phyloP scores from a whole-genome alignment of 2,113 vertebrate genomes.

The Tyto alba region DNA sequence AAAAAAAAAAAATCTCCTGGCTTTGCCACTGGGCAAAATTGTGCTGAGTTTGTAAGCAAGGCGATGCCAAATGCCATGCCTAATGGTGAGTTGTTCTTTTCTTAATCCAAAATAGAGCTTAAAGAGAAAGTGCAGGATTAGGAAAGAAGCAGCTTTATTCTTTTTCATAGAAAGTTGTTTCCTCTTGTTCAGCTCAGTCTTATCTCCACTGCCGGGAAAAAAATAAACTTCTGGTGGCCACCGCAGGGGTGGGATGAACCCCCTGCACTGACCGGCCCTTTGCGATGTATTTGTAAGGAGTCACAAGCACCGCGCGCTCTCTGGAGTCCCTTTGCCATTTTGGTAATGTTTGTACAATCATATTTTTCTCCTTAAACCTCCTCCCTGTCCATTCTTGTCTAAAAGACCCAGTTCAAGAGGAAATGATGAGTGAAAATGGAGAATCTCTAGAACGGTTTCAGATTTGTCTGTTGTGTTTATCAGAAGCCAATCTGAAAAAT shows the following conservation, averaged over 20 bases:
- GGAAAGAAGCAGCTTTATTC: constrained; percentile 6
- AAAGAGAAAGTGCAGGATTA: constrained; percentile 28
- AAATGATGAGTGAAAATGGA: not conserved
- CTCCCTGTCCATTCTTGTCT: not conserved
- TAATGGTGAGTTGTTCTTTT: not conserved
- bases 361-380: not conserved
- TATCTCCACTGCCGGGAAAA: accelerated
- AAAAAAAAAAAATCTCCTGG: not conserved
- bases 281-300: accelerated
- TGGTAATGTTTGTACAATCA: not conserved
- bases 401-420: not conserved
- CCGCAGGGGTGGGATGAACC: not conserved
- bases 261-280: accelerated
- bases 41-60: not conserved
- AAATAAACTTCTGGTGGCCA: not conserved
- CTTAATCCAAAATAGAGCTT: constrained; percentile 38
- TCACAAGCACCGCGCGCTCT: accelerated
- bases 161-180: not conserved
- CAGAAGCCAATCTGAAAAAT: not conserved
- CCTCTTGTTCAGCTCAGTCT: not conserved
- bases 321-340: not conserved
- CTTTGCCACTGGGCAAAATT: not conserved
- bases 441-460: not conserved
- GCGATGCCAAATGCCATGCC: not conserved
- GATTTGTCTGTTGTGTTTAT: not conserved